Percentiles rank a stretch among this genome's conserved stretches.
These are phyloP conservation scores for Hemichromis elongatus DNA, from an alignment of 2,113 vertebrate species.

Conservation along the genomic window DNA sequence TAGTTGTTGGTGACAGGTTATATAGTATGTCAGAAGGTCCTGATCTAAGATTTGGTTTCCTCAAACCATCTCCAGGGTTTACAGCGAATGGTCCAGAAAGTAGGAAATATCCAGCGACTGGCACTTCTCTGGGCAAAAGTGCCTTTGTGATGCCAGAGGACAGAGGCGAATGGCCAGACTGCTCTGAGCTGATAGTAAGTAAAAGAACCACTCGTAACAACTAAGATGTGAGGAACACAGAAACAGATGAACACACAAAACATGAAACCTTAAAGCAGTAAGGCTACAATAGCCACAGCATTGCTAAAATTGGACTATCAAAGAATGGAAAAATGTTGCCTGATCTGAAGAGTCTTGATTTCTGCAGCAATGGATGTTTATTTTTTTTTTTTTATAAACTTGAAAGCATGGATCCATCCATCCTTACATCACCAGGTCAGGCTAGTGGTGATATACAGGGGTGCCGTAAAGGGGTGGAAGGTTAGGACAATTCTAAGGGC, in stretches of 20 bases:
- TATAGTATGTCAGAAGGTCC: accelerated
- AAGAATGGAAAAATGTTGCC: neutral
- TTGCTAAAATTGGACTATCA: neutral
- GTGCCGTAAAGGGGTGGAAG: too few relatives aligned
- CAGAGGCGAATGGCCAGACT: neutral
- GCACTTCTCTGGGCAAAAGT: neutral
- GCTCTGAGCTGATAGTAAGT: neutral
- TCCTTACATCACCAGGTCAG: neutral
- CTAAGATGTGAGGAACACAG: neutral
- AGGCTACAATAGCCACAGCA: neutral
- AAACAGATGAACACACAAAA: neutral
- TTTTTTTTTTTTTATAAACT: accelerated
- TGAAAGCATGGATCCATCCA: neutral
- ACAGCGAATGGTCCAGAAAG: neutral
- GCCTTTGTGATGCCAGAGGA: neutral
- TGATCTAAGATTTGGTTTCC: neutral
- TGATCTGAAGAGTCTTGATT: neutral
- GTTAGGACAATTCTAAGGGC: too few relatives aligned
- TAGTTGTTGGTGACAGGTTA: neutral
- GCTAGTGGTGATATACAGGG: neutral
- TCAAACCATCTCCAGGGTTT: neutral
- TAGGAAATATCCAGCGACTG: neutral
- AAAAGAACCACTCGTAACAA: neutral
- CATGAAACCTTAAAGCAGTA: neutral
- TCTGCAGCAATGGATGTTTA: neutral